These are phyloP conservation scores for Globicephala melas DNA, from an alignment of 2,113 vertebrate species.

Conservation along the genomic window DNA sequence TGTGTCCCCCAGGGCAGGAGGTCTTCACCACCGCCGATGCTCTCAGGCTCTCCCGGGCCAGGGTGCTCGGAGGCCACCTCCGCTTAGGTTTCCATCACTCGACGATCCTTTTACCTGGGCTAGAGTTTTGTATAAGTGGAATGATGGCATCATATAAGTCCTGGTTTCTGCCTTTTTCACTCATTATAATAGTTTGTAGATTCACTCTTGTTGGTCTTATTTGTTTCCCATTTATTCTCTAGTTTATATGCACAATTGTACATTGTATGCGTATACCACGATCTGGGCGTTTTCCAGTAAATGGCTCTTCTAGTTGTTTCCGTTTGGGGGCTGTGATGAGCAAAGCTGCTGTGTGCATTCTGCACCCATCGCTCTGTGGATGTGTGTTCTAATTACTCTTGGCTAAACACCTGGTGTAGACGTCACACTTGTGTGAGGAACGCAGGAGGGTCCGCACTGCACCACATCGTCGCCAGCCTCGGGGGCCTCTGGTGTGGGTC, in stretches of 20 bases:
- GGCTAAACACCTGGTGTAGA: not conserved
- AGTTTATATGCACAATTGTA: too few relatives aligned
- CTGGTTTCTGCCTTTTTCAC: not conserved
- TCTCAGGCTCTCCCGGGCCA: fast-evolving
- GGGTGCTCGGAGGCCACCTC: too few relatives aligned
- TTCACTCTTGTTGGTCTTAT: fast-evolving
- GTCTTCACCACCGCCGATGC: not conserved
- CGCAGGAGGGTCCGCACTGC: fast-evolving
- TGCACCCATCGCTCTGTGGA: fast-evolving
- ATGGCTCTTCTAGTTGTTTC: not conserved
- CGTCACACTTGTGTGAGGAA: not conserved
- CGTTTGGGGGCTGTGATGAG: not conserved
- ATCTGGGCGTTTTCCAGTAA: too few relatives aligned
- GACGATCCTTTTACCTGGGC: fast-evolving
- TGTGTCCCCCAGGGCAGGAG: not conserved
- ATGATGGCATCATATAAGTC: fast-evolving
- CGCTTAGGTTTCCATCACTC: fast-evolving
- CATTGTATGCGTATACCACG: fast-evolving
- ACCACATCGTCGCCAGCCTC: fast-evolving
- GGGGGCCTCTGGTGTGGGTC: fast-evolving
- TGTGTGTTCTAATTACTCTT: fast-evolving
- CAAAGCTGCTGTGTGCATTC: fast-evolving
- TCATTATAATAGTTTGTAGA: not conserved
- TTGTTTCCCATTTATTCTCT: fast-evolving
- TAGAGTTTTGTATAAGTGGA: not conserved